A percentile compares a stretch with the other conserved stretches of the same genome.
phyloP scores from a whole-genome alignment of 2,797 vertebrate species.

The Bradypodion pumilum region DNA sequence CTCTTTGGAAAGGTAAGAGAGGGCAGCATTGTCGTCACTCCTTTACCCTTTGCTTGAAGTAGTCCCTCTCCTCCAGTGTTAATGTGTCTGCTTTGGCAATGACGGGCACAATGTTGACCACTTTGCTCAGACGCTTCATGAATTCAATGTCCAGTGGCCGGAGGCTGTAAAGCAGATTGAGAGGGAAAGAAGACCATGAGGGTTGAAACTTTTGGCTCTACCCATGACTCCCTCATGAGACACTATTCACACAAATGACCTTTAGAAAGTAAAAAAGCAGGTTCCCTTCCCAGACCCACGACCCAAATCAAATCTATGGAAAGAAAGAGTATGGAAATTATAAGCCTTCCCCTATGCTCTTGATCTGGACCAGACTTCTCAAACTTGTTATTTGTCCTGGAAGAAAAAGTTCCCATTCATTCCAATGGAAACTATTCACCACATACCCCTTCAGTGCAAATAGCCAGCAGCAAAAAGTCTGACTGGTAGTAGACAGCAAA shows the following conservation, averaged over 20 bases:
- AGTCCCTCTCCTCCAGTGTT: slow-evolving; percentile 93
- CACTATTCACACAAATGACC: not conserved
- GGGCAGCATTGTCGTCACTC: not conserved
- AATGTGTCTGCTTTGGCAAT: slow-evolving; percentile 96
- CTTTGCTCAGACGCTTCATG: slow-evolving; percentile 95
- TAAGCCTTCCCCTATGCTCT: not conserved
- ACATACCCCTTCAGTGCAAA: not conserved
- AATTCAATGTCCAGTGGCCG: slow-evolving; percentile 95
- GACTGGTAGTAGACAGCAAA: not conserved
- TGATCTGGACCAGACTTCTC: not conserved
- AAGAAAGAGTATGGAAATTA: not conserved
- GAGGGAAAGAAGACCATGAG: not conserved
- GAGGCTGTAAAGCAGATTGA: slow-evolving; percentile 76
- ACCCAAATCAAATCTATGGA: not conserved
- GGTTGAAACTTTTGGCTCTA: not conserved
- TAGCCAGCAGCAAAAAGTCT: too few species aligned
- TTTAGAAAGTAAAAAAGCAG: not conserved
- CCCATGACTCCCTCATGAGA: not conserved
- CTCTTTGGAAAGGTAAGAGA: not conserved
- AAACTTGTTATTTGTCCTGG: not conserved
- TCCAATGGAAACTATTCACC: not conserved
- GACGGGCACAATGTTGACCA: slow-evolving; percentile 97
- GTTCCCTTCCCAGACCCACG: not conserved
- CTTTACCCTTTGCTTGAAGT: slow-evolving; percentile 92
- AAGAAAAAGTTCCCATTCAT: not conserved